Percentiles rank a stretch among this genome's conserved stretches.
phyloP scores from a whole-genome alignment of 2,888 invertebrate species.

The Meghimatium bilineatum region DNA sequence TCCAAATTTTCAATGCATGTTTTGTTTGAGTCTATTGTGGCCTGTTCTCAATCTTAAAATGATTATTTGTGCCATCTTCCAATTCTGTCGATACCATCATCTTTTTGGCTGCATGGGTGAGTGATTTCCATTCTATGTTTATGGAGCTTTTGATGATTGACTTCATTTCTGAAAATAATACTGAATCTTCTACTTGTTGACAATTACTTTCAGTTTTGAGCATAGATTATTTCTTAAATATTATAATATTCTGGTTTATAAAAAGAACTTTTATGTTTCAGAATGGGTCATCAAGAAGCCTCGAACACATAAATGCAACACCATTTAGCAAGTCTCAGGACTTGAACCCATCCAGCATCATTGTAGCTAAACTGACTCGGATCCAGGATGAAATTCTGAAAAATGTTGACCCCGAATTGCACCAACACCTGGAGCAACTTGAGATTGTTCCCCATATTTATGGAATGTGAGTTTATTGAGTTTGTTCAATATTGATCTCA shows the following conservation, averaged over 20 bases:
- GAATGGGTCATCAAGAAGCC: constrained; percentile 46
- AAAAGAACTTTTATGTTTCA: background rate
- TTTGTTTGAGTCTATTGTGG: no score
- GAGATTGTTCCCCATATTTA: constrained; percentile 90
- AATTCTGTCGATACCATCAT: no score
- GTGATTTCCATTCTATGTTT: no score
- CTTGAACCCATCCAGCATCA: constrained; percentile 76
- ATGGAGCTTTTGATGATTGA: no score
- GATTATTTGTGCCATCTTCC: no score
- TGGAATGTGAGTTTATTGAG: constrained; percentile 84
- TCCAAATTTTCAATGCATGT: no score
- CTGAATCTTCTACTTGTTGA: no score
- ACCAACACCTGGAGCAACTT: constrained; percentile 83
- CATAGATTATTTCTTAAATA: background rate
- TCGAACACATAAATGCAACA: constrained; percentile 57
- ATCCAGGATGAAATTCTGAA: constrained; percentile 83
- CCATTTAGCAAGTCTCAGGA: constrained; percentile 77
- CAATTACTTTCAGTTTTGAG: no score
- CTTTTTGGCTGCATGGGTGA: no score
- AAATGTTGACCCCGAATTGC: constrained; percentile 82
- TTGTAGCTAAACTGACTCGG: constrained; percentile 78
- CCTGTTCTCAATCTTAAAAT: no score
- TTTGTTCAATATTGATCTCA: background rate
- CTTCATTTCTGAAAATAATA: no score
- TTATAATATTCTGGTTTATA: background rate